phyloP scores from a whole-genome alignment of 1,140 invertebrate genomes.

The Agrypnia vestita region DNA sequence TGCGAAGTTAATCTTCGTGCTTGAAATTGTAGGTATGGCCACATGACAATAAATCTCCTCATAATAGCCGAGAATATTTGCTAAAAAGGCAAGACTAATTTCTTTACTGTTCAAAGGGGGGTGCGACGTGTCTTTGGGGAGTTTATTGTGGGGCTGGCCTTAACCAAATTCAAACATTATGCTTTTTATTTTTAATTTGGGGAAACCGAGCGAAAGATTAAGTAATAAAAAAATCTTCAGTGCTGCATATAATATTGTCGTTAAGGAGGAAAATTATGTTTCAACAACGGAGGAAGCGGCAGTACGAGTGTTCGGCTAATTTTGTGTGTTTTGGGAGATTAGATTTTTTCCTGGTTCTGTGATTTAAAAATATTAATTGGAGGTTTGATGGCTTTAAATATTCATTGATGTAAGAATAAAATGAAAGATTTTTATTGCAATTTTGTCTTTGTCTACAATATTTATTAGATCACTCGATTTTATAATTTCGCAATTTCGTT shows the following conservation, averaged over 20 bases:
- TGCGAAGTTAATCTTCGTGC: constrained; percentile 6
- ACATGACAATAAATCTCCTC: constrained; percentile 57
- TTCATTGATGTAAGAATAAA: too few species aligned
- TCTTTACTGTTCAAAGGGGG: constrained; percentile 45
- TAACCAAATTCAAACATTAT: constrained; percentile 57
- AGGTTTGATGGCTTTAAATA: too few species aligned
- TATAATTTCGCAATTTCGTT: too few species aligned
- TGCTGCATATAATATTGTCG: constrained; percentile 53
- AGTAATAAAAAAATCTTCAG: constrained; percentile 58
- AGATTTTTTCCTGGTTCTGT: too few species aligned
- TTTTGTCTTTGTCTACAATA: too few species aligned
- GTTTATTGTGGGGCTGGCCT: constrained; percentile 16
- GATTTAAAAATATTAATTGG: too few species aligned
- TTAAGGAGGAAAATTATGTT: constrained; percentile 43
- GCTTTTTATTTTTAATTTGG: constrained; percentile 61
- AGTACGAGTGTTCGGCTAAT: too few species aligned
- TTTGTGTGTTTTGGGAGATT: too few species aligned
- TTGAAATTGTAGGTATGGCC: constrained; percentile 21
- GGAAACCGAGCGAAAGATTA: constrained; percentile 59
- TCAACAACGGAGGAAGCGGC: too few species aligned
- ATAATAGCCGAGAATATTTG: constrained; percentile 58
- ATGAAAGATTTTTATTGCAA: too few species aligned
- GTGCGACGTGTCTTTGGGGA: constrained; percentile 20
- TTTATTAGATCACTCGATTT: too few species aligned
- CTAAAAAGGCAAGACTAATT: constrained; percentile 60